Evolutionary conservation across 2,113 vertebrate genomes (phyloP).

Genomic region (Glareola pratincola): DNA sequence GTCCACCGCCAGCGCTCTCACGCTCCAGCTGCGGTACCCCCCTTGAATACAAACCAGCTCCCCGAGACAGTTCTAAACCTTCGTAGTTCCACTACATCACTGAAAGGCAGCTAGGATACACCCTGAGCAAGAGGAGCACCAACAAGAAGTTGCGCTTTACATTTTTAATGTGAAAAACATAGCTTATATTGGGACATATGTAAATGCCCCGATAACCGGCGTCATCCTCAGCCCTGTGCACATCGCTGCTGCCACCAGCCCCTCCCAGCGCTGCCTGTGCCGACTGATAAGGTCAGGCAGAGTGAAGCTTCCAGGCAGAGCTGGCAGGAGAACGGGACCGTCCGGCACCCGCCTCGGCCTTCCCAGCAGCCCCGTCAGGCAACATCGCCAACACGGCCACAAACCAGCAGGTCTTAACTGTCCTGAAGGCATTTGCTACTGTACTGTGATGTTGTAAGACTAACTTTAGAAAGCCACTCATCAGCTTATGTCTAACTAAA

Average conservation of each 20-base stretch:
- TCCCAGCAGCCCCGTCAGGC: neutral
- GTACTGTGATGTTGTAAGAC: neutral
- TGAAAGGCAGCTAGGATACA: neutral
- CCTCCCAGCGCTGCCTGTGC: conserved; percentile 11
- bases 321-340: neutral
- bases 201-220: neutral
- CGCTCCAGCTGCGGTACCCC: neutral
- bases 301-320: neutral
- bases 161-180: neutral
- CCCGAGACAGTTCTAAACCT: neutral
- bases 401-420: neutral
- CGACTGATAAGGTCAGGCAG: conserved; percentile 31
- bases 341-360: neutral
- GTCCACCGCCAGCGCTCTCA: neutral
- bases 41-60: neutral
- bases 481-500: neutral
- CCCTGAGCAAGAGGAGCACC: fast-evolving
- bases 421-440: neutral
- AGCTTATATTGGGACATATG: neutral
- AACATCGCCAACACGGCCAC: neutral
- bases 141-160: fast-evolving
- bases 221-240: neutral
- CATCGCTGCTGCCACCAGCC: neutral
- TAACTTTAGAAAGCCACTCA: neutral
- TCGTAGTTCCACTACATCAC: neutral